Conservation (phyloP, 2,888 invertebrate species). For the Melanostoma scalare region DNA sequence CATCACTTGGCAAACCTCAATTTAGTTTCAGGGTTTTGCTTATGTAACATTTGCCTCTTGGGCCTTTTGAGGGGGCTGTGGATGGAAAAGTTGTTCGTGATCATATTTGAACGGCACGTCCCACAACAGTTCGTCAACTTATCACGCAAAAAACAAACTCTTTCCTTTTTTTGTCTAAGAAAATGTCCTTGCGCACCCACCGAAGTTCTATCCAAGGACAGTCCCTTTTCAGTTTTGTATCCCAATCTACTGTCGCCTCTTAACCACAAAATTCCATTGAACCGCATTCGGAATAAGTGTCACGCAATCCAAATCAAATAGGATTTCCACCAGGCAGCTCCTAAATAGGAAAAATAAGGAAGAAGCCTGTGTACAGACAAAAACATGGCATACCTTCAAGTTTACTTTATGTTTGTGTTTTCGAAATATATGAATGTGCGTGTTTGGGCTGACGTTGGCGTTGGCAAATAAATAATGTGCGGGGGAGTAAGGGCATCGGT, state of each 20-base stretch:
- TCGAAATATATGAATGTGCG: conserved; percentile 36
- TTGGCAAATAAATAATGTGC: conserved; percentile 27
- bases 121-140: too few relatives aligned
- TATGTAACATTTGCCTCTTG: too few relatives aligned
- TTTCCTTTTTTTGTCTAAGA: too few relatives aligned
- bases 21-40: too few relatives aligned
- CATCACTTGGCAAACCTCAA: too few relatives aligned
- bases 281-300: conserved; percentile 56
- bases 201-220: not conserved
- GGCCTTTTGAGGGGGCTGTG: too few relatives aligned
- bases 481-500: too few relatives aligned
- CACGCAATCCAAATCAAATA: conserved; percentile 67
- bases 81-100: too few relatives aligned
- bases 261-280: conserved; percentile 14
- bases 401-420: conserved; percentile 6
- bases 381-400: not conserved
- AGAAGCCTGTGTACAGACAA: not conserved
- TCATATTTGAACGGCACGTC: too few relatives aligned
- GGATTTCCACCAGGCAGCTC: conserved; percentile 31
- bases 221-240: conserved; percentile 17
- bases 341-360: not conserved
- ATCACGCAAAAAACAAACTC: too few relatives aligned
- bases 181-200: too few relatives aligned
- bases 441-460: not conserved
- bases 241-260: not conserved